phyloP scores from a whole-genome alignment of 2,888 invertebrate species.

The Athalia circularis region DNA sequence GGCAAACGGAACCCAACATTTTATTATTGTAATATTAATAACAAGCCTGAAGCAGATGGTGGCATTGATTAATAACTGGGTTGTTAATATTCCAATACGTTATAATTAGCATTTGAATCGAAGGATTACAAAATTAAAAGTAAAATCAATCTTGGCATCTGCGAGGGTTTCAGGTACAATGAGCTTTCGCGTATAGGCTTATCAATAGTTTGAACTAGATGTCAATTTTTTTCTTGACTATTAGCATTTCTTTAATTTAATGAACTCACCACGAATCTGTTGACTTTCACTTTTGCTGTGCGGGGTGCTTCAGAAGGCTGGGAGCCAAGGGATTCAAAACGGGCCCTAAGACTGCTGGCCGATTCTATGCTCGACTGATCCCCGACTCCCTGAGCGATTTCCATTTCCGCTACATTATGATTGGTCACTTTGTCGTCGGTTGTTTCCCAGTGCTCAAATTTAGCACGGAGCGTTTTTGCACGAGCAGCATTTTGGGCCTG shows the following conservation, averaged over 20 bases:
- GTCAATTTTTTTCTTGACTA: too few relatives aligned
- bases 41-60: too few relatives aligned
- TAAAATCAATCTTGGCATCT: too few relatives aligned
- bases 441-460: conserved; percentile 92
- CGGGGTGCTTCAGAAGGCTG: conserved; percentile 76
- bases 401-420: conserved; percentile 71
- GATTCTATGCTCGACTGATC: conserved; percentile 90
- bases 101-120: too few relatives aligned
- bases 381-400: conserved; percentile 77
- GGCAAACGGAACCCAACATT: too few relatives aligned
- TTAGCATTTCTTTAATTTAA: not conserved
- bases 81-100: too few relatives aligned
- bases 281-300: conserved; percentile 81
- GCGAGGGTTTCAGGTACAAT: too few relatives aligned
- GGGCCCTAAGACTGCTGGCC: conserved; percentile 88
- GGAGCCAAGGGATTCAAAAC: conserved; percentile 90
- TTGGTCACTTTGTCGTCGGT: conserved; percentile 75
- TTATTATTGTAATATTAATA: too few relatives aligned
- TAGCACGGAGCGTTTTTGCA: conserved; percentile 88
- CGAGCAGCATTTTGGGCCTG: conserved; percentile 87
- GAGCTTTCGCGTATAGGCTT: too few relatives aligned
- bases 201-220: not conserved
- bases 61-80: too few relatives aligned
- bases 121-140: too few relatives aligned
- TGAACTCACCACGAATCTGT: conserved; percentile 92